These are phyloP conservation scores for Phoeniculus purpureus DNA, from an alignment of 2,797 vertebrate genomes.

Conservation along the genomic window DNA sequence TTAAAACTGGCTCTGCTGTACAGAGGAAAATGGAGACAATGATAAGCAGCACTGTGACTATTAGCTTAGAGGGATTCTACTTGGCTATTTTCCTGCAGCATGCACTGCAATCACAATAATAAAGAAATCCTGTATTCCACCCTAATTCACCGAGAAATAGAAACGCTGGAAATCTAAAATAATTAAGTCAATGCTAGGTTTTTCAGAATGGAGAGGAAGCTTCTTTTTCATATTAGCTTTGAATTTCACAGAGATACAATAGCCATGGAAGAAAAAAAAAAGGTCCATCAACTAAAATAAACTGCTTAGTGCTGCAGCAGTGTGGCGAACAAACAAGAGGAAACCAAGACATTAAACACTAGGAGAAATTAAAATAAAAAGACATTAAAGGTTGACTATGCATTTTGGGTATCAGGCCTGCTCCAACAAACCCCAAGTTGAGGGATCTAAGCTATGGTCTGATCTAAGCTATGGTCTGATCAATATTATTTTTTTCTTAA, in stretches of 20 bases:
- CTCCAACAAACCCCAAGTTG: neutral
- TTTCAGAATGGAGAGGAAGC: slow-evolving; percentile 64
- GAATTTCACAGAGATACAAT: slow-evolving; percentile 74
- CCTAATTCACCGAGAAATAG: slow-evolving; percentile 67
- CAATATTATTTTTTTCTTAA: neutral
- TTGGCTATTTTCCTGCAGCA: slow-evolving; percentile 72
- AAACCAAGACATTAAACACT: slow-evolving; percentile 31
- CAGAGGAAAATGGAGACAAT: slow-evolving; percentile 39
- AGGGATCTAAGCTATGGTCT: neutral
- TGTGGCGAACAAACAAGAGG: slow-evolving; percentile 41
- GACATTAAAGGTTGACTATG: slow-evolving; percentile 14
- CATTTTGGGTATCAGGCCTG: neutral
- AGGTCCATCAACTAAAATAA: slow-evolving; percentile 69
- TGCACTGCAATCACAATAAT: slow-evolving; percentile 51
- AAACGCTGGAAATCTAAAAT: slow-evolving; percentile 68
- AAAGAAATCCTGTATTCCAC: slow-evolving; percentile 71
- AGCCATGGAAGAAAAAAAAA: slow-evolving; percentile 51
- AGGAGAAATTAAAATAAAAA: slow-evolving; percentile 28
- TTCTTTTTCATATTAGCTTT: slow-evolving; percentile 42
- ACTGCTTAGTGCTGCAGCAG: slow-evolving; percentile 63
- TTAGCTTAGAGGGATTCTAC: slow-evolving; percentile 61
- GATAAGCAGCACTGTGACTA: slow-evolving; percentile 44
- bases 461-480: neutral
- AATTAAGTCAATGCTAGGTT: slow-evolving; percentile 47
- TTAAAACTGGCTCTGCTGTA: slow-evolving; percentile 28